These are phyloP conservation scores for Strigamia crassipes DNA, from an alignment of 2,888 invertebrate species.

Conservation along the genomic window DNA sequence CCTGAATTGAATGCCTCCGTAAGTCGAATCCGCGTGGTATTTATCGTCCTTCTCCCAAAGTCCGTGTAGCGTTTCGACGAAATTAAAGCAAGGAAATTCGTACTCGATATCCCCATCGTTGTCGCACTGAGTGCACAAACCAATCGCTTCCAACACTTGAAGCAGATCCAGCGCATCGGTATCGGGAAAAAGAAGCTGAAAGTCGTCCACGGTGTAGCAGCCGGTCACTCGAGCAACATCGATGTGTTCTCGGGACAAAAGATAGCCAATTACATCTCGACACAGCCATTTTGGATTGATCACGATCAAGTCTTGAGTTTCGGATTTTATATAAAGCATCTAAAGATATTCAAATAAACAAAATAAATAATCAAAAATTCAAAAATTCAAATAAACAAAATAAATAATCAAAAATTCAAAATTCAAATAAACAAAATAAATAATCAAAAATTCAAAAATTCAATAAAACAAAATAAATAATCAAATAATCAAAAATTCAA, in stretches of 20 bases:
- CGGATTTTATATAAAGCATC: slow-evolving; percentile 67
- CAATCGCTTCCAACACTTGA: slow-evolving; percentile 69
- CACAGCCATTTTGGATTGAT: slow-evolving; percentile 72
- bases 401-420: not conserved
- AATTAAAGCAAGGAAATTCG: slow-evolving; percentile 75
- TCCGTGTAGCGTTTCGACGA: slow-evolving; percentile 69
- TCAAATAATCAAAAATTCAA: too few species aligned
- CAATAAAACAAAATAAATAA: too few species aligned
- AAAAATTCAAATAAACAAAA: not conserved
- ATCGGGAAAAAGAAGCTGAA: slow-evolving; percentile 72
- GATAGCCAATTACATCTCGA: slow-evolving; percentile 68
- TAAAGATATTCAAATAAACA: slow-evolving; percentile 54
- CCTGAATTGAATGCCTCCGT: slow-evolving; percentile 69
- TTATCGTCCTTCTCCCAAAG: slow-evolving; percentile 69
- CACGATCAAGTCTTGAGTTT: slow-evolving; percentile 67
- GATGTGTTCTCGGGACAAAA: slow-evolving; percentile 66
- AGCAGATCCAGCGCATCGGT: slow-evolving; percentile 72
- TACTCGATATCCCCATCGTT: slow-evolving; percentile 73
- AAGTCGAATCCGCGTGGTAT: slow-evolving; percentile 63
- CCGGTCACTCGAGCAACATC: slow-evolving; percentile 67
- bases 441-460: not conserved
- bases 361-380: not conserved
- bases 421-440: not conserved
- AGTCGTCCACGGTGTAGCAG: slow-evolving; percentile 73
- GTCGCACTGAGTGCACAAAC: slow-evolving; percentile 72